phyloP scores from a whole-genome alignment of 2,113 vertebrate species.

The Cinclus mexicanus region DNA sequence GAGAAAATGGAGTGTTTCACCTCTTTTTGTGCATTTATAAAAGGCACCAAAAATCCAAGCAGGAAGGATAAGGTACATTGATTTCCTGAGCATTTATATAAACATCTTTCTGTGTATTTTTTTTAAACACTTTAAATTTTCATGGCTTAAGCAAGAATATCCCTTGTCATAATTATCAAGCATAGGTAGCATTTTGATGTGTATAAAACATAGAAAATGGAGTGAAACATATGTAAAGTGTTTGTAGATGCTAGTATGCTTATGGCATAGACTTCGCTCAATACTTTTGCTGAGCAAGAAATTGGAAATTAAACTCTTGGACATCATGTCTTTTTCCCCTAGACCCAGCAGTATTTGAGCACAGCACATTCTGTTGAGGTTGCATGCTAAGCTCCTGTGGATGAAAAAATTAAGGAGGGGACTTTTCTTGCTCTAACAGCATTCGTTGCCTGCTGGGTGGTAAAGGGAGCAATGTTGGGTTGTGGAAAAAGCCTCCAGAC shows the following conservation, averaged over 20 bases:
- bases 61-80: slow-evolving; percentile 31
- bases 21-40: slow-evolving; percentile 44
- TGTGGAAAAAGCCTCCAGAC: slow-evolving; percentile 1
- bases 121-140: not conserved
- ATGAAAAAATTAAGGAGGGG: not conserved
- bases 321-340: not conserved
- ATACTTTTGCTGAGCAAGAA: not conserved
- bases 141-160: not conserved
- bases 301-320: not conserved
- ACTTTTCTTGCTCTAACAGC: not conserved
- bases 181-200: not conserved
- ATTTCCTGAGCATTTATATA: not conserved
- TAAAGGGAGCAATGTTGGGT: not conserved
- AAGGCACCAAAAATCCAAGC: slow-evolving; percentile 43
- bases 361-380: not conserved
- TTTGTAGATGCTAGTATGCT: not conserved
- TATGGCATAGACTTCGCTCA: not conserved
- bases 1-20: slow-evolving; percentile 44
- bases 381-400: slow-evolving; percentile 16
- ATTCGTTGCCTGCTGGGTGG: not conserved
- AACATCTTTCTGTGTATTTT: not conserved
- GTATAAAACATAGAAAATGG: not conserved
- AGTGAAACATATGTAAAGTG: not conserved
- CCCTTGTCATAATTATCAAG: not conserved
- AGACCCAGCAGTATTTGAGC: not conserved